phyloP scores from a whole-genome alignment of 1,140 invertebrate species.

The Drosophila prosaltans region DNA sequence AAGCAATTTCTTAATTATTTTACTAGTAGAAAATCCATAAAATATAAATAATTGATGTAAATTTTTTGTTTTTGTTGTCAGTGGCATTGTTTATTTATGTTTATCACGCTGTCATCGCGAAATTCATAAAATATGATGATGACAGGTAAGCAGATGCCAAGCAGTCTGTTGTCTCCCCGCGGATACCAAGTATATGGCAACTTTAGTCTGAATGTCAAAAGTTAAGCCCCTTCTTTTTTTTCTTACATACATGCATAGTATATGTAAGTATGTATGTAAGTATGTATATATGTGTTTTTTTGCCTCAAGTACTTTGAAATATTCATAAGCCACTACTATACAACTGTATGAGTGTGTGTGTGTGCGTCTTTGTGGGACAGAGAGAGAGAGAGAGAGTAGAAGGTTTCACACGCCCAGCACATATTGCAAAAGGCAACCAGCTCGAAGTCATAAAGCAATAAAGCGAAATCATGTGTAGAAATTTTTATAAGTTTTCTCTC shows the following conservation, averaged over 20 bases:
- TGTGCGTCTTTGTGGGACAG: neutral
- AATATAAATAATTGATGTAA: too few species aligned
- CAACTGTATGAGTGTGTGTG: slow-evolving; percentile 1
- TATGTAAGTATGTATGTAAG: too few species aligned
- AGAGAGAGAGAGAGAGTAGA: too few species aligned
- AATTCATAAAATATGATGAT: slow-evolving; percentile 1
- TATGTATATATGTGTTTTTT: slow-evolving; percentile 3
- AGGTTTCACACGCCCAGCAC: slow-evolving; percentile 3
- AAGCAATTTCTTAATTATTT: too few species aligned
- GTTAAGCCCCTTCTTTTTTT: slow-evolving; percentile 26
- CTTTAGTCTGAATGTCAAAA: slow-evolving; percentile 52
- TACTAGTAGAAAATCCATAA: too few species aligned
- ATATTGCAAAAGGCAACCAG: slow-evolving; percentile 4
- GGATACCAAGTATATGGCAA: slow-evolving; percentile 18
- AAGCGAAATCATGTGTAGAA: slow-evolving; percentile 62
- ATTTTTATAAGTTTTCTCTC: slow-evolving; percentile 52
- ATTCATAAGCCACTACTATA: slow-evolving; percentile 40
- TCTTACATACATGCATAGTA: neutral
- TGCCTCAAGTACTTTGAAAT: slow-evolving; percentile 44
- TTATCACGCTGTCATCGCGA: slow-evolving; percentile 3
- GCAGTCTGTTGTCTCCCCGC: neutral
- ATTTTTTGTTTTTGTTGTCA: neutral
- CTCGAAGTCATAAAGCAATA: slow-evolving; percentile 57
- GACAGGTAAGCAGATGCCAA: slow-evolving; percentile 5
- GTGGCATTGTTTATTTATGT: neutral